These are phyloP conservation scores for Heliconius ismenius DNA, from an alignment of 2,888 invertebrate species.

Conservation along the genomic window DNA sequence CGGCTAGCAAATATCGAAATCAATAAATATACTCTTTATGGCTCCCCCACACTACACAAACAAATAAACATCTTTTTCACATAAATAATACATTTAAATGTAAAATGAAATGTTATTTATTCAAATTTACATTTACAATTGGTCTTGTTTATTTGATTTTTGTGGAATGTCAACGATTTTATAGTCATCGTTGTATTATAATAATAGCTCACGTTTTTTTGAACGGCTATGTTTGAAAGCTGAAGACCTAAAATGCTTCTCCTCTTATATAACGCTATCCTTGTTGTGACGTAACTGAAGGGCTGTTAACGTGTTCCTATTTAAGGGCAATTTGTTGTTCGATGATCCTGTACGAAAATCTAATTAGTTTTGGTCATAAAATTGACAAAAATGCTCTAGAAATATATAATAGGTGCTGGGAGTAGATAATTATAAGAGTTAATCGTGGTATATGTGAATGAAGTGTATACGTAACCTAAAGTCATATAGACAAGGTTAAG, in stretches of 20 bases:
- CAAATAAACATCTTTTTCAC: neutral
- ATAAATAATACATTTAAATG: neutral
- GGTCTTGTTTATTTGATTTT: neutral
- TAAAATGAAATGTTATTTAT: neutral
- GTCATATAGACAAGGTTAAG: constrained; percentile 44
- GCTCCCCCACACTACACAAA: neutral
- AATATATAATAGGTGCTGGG: neutral
- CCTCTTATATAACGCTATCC: constrained; percentile 67
- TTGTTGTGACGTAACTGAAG: constrained; percentile 66
- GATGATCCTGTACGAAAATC: neutral
- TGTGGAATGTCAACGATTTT: neutral
- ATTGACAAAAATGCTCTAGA: neutral
- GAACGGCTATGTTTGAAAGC: neutral
- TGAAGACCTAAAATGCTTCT: constrained; percentile 2
- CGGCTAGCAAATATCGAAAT: constrained; percentile 55
- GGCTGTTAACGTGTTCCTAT: constrained; percentile 34
- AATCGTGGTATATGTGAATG: too few relatives aligned
- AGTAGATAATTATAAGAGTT: too few relatives aligned
- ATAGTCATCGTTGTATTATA: neutral
- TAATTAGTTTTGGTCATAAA: neutral
- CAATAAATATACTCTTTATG: constrained; percentile 55
- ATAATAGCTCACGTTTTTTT: constrained; percentile 13
- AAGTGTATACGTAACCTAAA: constrained; percentile 14
- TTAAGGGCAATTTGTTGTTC: constrained; percentile 24
- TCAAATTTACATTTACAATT: neutral